Base-by-base conservation (phyloP, 1,140 invertebrate species). In the Magallana angulata region DNA sequence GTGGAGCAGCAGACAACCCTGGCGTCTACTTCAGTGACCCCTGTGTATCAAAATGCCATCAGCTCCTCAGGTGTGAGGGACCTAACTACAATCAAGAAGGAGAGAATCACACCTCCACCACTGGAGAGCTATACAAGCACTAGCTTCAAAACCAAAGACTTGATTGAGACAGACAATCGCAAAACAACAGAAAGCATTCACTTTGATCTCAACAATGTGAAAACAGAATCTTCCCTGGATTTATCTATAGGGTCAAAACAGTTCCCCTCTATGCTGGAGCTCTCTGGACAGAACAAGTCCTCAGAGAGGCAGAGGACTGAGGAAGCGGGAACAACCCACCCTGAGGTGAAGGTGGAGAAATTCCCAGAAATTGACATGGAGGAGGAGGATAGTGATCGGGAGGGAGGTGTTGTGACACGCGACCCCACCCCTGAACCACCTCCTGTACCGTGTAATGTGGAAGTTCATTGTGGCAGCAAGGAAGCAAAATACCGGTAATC, bases 321-420 rank as follows among this genome's bases (percentile, higher is more conserved):
- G 48, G 57, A 24, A 30, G 9, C 56, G 6, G 48, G 81, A n/a
- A 57, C 48, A 82, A 57, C 36, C 36, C 81, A 82, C 36, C 4
- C 48, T 0, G 48, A 58, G 81, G 81, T 57, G 14, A 82, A 82
- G 18, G 36, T 36, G 2, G 82, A 84, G 57, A 58, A 84, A 7
- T 57, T n/a, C 9, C 57, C 24, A 30, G 76, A 86, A 57, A 82
- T 91, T 9, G 91, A 91, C 36, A 89, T 91, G 14, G 91, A 92
- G 68, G 91, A 92, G 56, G 91, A 90, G 80, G 93, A 93, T 89
- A 89, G 90, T 62, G 92, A 92, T 60, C 87, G 89, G 14, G 92
- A 93, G 48, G 91, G 91, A n/a, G 94, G 97, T 97, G 76, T 98
- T 97, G 68, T 97, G 97, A 95, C 94, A 88, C 98, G 98, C 9